A percentile compares a stretch with the other conserved stretches of the same genome.
Conservation (phyloP, 1,140 invertebrate species). For the Procambarus virginalis region DNA sequence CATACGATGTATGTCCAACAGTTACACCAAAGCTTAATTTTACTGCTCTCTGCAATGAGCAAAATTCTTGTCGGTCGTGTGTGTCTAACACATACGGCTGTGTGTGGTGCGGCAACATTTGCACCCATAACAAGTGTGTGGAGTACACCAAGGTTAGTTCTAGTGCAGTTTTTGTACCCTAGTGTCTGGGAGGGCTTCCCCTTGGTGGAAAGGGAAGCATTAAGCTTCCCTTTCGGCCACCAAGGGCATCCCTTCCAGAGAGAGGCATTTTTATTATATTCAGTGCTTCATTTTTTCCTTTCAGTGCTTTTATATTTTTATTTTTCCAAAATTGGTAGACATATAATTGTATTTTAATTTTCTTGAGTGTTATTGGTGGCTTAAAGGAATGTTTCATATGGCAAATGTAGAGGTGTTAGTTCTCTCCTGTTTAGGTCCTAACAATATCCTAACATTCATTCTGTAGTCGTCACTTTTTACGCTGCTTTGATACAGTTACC, state of each 20-base stretch:
- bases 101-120: conserved; percentile 83
- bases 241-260: no score
- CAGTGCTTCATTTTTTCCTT: not conserved
- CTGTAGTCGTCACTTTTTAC: no score
- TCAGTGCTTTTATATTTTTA: not conserved
- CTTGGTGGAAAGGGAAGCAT: no score
- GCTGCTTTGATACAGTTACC: no score
- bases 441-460: not conserved
- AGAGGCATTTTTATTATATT: no score
- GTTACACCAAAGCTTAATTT: conserved; percentile 28
- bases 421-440: not conserved
- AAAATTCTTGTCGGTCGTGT: conserved; percentile 83
- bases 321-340: not conserved
- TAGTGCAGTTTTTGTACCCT: not conserved
- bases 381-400: not conserved
- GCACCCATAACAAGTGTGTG: conserved; percentile 77
- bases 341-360: not conserved
- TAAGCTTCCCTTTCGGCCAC: no score
- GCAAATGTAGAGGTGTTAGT: not conserved
- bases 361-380: not conserved
- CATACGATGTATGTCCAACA: conserved; percentile 50
- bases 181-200: no score
- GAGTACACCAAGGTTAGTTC: conserved; percentile 69
- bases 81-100: conserved; percentile 85
- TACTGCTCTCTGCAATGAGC: conserved; percentile 78